Evolutionary conservation across 2,888 invertebrate genomes (phyloP).

Genomic region (Scaptomyza reducta): DNA sequence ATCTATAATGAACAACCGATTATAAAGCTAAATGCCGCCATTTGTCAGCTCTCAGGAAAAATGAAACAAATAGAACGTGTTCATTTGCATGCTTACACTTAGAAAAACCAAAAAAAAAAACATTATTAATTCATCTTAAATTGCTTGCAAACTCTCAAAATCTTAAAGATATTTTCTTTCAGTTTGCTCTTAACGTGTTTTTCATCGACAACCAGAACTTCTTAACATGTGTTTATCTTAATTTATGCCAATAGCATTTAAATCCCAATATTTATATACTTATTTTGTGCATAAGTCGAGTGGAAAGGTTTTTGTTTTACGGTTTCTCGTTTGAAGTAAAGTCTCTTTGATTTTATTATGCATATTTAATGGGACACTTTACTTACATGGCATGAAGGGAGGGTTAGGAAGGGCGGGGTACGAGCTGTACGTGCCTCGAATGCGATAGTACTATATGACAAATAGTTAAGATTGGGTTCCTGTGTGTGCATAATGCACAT

Average conservation of each 20-base stretch:
- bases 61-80: slow-evolving; percentile 1
- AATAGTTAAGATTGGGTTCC: slow-evolving; percentile 25
- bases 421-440: slow-evolving; percentile 36
- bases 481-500: slow-evolving; percentile 16
- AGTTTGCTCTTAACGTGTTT: slow-evolving; percentile 10
- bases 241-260: slow-evolving; percentile 42
- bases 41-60: slow-evolving; percentile 2
- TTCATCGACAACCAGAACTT: slow-evolving; percentile 5
- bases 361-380: slow-evolving; percentile 46
- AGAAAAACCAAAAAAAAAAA: not conserved
- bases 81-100: slow-evolving; percentile 14
- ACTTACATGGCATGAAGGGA: slow-evolving; percentile 20
- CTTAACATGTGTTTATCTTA: slow-evolving; percentile 15
- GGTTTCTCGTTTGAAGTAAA: slow-evolving; percentile 3
- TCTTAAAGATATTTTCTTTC: not conserved
- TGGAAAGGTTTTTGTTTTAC: slow-evolving; percentile 43
- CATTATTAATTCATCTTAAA: too few species aligned
- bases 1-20: not conserved
- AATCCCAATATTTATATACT: slow-evolving; percentile 56
- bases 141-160: not conserved
- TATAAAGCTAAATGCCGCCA: not conserved
- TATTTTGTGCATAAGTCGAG: slow-evolving; percentile 49
- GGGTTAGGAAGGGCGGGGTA: slow-evolving; percentile 22
- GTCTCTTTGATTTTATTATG: slow-evolving; percentile 45
- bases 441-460: slow-evolving; percentile 37